phyloP scores from a whole-genome alignment of 2,888 invertebrate species.

The Cryptosula pallasiana region DNA sequence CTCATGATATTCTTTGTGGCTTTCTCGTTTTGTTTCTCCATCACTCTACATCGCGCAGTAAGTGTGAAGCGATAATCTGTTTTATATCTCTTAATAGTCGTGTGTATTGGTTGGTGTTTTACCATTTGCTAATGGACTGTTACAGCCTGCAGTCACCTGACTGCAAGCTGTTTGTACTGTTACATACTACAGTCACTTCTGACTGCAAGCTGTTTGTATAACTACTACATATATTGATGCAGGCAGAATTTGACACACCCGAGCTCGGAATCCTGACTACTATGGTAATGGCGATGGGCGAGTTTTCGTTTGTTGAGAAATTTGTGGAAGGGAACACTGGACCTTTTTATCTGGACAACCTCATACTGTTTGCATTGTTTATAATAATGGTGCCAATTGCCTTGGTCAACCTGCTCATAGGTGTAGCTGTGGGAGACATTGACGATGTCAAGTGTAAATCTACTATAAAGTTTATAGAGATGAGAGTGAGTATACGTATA shows the following conservation, averaged over 20 bases:
- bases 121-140: too few species aligned
- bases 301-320: background rate
- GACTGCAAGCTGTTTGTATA: too few species aligned
- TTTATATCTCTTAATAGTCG: background rate
- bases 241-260: background rate
- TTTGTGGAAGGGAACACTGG: background rate
- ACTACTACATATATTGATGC: background rate
- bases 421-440: slow-evolving; percentile 20
- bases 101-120: too few species aligned
- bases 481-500: too few species aligned
- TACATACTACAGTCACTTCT: too few species aligned
- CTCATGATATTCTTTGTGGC: background rate
- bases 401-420: slow-evolving; percentile 12
- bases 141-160: too few species aligned
- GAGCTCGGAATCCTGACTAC: background rate
- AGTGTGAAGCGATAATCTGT: background rate
- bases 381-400: background rate
- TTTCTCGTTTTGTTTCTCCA: background rate
- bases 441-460: background rate
- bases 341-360: background rate
- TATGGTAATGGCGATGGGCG: slow-evolving; percentile 2
- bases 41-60: background rate
- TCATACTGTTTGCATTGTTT: background rate
- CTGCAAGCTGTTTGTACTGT: too few species aligned
- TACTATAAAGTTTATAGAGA: background rate